Evolutionary conservation across 2,113 vertebrate species (phyloP).

Genomic region (Arizona elegans): DNA sequence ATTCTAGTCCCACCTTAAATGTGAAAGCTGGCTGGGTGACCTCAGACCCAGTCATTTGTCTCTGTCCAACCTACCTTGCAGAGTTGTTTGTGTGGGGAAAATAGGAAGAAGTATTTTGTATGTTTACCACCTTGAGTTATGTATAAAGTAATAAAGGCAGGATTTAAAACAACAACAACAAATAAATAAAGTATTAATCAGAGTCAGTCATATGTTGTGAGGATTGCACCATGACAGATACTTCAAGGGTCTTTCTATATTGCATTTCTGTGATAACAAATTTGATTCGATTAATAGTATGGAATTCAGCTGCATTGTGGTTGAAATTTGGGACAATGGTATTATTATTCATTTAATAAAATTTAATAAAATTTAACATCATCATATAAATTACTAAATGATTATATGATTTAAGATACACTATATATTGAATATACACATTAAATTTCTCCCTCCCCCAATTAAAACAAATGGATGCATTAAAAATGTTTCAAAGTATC

Average conservation of each 20-base stretch:
- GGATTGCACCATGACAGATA: constrained; percentile 11
- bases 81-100: background rate
- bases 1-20: no score
- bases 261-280: constrained; percentile 21
- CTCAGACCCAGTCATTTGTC: background rate
- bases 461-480: background rate
- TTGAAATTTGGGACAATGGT: background rate
- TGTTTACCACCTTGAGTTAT: background rate
- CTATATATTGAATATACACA: background rate
- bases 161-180: background rate
- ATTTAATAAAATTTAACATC: background rate
- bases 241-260: background rate
- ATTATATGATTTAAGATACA: background rate
- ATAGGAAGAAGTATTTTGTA: background rate
- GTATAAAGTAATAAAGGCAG: background rate
- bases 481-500: background rate
- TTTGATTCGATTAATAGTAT: constrained; percentile 2
- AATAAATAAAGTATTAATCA: background rate
- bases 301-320: constrained; percentile 3
- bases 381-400: background rate
- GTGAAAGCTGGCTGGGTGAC: background rate
- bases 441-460: background rate
- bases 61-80: background rate
- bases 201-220: background rate
- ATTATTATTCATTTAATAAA: background rate